Evolutionary conservation across 2,113 vertebrate genomes (phyloP), one percentile per base, ranked within the genome.

Genomic region (Xerus inauris): DNA sequence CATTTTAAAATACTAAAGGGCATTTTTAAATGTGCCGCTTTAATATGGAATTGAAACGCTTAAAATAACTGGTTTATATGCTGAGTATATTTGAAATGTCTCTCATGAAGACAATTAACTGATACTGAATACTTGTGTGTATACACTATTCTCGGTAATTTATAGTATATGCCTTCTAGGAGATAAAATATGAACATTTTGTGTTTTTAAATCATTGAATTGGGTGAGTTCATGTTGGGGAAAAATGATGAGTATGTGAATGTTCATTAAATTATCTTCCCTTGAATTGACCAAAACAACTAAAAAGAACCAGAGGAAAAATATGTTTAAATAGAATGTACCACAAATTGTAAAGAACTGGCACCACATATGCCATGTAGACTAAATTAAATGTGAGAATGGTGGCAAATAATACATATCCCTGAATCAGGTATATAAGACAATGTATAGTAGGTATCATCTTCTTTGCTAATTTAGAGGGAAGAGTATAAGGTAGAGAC

Each of bases 131-230:
- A 71, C 54, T 62, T 87, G n/a, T 85, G 20, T 79, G 35, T 24
- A 77, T 11, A 54, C 22, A 59, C 49, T 84, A 32, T 72, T 92
- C 42, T 92, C 0, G 3, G 3, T 93, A 40, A 82, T 19, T 86
- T 57, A n/a, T 30, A 22, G 19, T 79, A 12, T 91, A 64, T 47
- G 22, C 88, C 57, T 87, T 85, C 64, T 26, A 35, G 22, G 38
- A 77, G 77, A 81, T 91, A 76, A 94, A 93, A 64, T 84, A n/a
- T 82, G 28, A 32, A 88, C 28, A 82, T 82, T 91, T 76, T 79
- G 14, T 87, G 11, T 87, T 88, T 86, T 89, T 76, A 57, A 91
- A 64, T 96, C 42, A 76, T 54, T 95, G 79, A 94, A 77, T 88
- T 89, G 6, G n/a, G 12, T 89, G 32, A 88, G 22, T 92, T 86